Evolutionary conservation across 2,113 vertebrate species (phyloP), one percentile per base, ranked within the genome.

Genomic region (Orthonyx spaldingii): DNA sequence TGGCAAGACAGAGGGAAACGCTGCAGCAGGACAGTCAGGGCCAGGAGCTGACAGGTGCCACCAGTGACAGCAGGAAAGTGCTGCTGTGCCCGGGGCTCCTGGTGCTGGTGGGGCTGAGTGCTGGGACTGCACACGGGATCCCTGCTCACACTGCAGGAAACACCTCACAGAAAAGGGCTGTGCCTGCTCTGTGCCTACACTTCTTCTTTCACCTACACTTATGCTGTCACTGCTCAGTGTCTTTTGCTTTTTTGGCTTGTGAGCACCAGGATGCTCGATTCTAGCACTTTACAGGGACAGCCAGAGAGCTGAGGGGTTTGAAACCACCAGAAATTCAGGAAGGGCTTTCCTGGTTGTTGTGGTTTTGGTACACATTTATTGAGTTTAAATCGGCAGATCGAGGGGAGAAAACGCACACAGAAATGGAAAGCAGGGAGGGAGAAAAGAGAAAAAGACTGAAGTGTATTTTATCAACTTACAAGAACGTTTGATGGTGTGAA

Each of bases 131-230:
- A 87, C 7, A 7, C 7, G 4, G 3, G 8, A 21, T 16, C 37
- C 22, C 55, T 70, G 65, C 44, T 11, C 64, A 21, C 39, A 18
- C 32, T 41, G 44, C 37, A 27, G 1, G 0, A 3, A 41, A 13
- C 8, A 4, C n/a, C 22, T 56, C 1, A 0, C 13, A n/a, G 44
- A 13, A 19, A 20, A 37, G 42, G 18, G 17, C 28, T 10, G 37
- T 1, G 2, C 12, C 66, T 28, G 69, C n/a, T 5, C 13, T 13
- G 55, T 70, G 52, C n/a, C n/a, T 11, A 46, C 50, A 12, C 9
- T 8, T 0, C 50, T 65, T 8, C 0, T 7, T 33, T 32, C 66
- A 53, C 44, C 26, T 9, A 16, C 3, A 4, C 33, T 22, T 53
- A 8, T 23, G 9, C 85, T 42, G 21, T 6, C 30, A 5, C 26